Evolutionary conservation across 1,140 invertebrate genomes (phyloP), one percentile per base, ranked within the genome.

Genomic region (Chionoecetes opilio): DNA sequence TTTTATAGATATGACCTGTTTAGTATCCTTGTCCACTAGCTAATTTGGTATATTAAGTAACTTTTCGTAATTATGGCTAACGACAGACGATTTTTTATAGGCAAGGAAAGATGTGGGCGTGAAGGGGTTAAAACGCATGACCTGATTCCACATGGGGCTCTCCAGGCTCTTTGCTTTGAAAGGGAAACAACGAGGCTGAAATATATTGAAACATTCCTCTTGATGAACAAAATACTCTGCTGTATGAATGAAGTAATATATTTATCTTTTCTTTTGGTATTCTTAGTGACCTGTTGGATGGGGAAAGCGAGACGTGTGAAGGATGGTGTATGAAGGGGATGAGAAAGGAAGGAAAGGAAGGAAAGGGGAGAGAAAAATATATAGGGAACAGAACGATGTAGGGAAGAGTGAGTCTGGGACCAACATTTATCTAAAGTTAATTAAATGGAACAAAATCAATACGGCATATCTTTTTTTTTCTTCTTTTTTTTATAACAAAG

Each of bases 401-500:
- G 21, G n/a, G 21, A 26, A 26, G n/a, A 75, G n/a, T n/a, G 63
- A 75, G 63, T n/a, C 21, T 75, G 63, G 26, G 63, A 75, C 21
- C 63, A 75, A n/a, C n/a, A 75, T 75, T 75, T 26, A 75, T 75
- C 63, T 75, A 75, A 75, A 75, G 63, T 75, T 75, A 75, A 75
- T 75, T 75, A 75, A 75, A 75, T 75, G 63, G 63, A 75, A 75
- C 63, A 21, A 75, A 75, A 75, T 75, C 63, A 75, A 17, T 75
- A 75, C n/a, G 63, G 63, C n/a, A 75, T 75, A n/a, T 75, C 63
- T 75, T 75, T n/a, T 26, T 75, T 75, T 75, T 75, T 75, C 1
- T 26, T n/a, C n/a, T n/a, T n/a, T n/a, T n/a, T n/a, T n/a, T n/a
- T n/a, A n/a, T n/a, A n/a, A n/a, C n/a, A n/a, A n/a, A n/a, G n/a